A percentile compares a stretch with the other conserved stretches of the same genome.
These are phyloP conservation scores for Diarsia rubi DNA, from an alignment of 2,888 invertebrate genomes.

Conservation along the genomic window DNA sequence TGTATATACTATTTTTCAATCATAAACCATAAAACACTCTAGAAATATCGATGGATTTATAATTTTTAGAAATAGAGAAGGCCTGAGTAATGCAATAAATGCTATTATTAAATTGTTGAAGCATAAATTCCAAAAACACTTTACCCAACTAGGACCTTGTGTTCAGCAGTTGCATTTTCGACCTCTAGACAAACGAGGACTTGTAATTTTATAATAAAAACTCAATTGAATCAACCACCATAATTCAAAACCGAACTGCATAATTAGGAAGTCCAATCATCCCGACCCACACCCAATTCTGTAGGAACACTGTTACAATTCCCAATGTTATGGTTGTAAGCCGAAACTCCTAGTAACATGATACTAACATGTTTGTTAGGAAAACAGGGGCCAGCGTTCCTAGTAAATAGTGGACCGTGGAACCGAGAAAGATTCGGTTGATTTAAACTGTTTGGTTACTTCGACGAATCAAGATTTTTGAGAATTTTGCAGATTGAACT, in stretches of 20 bases:
- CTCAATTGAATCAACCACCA: constrained; percentile 23
- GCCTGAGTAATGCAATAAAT: too few species aligned
- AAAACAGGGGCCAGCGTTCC: constrained; percentile 72
- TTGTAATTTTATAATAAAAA: background rate
- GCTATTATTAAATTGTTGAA: too few species aligned
- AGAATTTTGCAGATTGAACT: background rate
- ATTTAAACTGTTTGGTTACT: constrained; percentile 31
- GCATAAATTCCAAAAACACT: too few species aligned
- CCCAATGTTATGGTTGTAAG: constrained; percentile 76
- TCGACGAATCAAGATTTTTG: constrained; percentile 21
- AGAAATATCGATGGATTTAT: too few species aligned
- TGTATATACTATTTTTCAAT: background rate
- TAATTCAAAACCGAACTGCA: constrained; percentile 15
- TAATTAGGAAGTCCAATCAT: constrained; percentile 49
- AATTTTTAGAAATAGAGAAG: too few species aligned
- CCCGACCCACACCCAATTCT: constrained; percentile 41
- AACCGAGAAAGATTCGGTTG: constrained; percentile 32
- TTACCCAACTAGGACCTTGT: background rate
- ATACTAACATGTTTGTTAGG: constrained; percentile 74
- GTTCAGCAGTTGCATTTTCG: background rate
- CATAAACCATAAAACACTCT: background rate
- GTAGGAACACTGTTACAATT: constrained; percentile 64
- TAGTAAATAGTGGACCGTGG: constrained; percentile 61
- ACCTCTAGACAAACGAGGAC: background rate
- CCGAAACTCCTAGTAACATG: constrained; percentile 71